Evolutionary conservation across 2,797 vertebrate genomes (phyloP), one percentile per base, ranked within the genome.

Genomic region (Erpetoichthys calabaricus): DNA sequence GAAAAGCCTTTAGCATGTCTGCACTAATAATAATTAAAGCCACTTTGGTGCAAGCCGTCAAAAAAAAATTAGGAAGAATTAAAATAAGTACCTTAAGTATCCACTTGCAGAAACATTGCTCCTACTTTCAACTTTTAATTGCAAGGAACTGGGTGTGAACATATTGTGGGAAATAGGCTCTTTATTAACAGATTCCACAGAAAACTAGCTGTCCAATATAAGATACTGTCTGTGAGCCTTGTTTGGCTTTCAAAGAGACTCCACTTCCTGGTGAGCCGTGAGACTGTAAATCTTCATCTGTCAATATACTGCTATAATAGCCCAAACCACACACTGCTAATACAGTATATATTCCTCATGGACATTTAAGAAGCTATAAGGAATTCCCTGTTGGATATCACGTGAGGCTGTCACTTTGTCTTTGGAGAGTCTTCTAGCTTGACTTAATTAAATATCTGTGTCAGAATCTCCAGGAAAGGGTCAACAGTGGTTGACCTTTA

Each of bases 241-340:
- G 60, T 65, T 60, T 61, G 61, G 54, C 56, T 55, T 58, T 45
- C 8, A 56, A 57, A 64, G 53, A 64, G 63, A 57, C 61, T 47
- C 61, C 62, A 47, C 72, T 68, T 78, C 72, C 68, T 79, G 73
- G 75, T 64, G 76, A 74, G 65, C 65, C 44, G 52, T 43, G 49
- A 64, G 50, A 44, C 60, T 55, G 65, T 69, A 61, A 60, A 60
- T 70, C 63, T 59, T 59, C 56, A 57, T n/a, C 46, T 54, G 53
- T 42, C 53, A 7, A 41, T 42, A 54, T 43, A 41, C 3, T 49
- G 5, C 47, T 7, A 49, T 7, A 49, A 49, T 49, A n/a, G 47
- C 47, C 7, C 7, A n/a, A 49, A 7, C 47, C 47, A 49, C 47
- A 49, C 47, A 49, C 47, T 7, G 47, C 25, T 25, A 25, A 25